Base-by-base conservation (phyloP, 2,888 invertebrate species). In the Cecidostiba fungosa region DNA sequence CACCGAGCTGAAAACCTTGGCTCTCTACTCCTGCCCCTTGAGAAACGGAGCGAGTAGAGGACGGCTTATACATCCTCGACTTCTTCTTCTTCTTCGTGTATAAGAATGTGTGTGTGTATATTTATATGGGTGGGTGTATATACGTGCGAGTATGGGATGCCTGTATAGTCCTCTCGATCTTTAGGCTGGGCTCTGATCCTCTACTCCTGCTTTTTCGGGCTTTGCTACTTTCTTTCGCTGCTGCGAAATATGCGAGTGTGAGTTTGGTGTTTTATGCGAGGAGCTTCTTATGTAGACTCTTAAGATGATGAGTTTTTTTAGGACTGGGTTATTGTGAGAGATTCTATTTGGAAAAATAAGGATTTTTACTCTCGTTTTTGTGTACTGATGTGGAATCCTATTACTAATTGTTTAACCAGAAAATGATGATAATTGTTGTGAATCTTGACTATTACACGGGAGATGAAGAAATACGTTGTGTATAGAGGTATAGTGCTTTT, bases 1-100 rank as follows among this genome's bases (percentile, higher is more conserved):
- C 92, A 91, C 91, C 92, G 90, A 92, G 91, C 91, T 91, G 91
- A 91, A 92, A 92, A 92, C 92, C 92, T 92, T 89, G 91, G 88
- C 90, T 89, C 73, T 78, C 54, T n/a, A n/a, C 54, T 79, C 74
- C 77, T 59, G 54, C 69, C 74, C 59, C 69, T 50, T 36, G 74
- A 78, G 82, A 82, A 29, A 14, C 43, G 29, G 26, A 74, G 47
- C 29, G 43, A 14, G 43, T 19, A 50, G 78, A 72, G 47, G 73
- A 84, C 70, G 78, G 84, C 32, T 78, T 84, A 66, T 84, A 73
- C 50, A 70, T 62, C 62, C 50, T 73, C 70, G 77, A 66, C 29
- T 66, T 74, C 66, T 73, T 43, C 66, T 39, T 50, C 78, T 62
- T 72, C 72, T 39, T 62, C 26, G 5, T 29, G 70, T 70, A 19